Evolutionary conservation across 1,140 invertebrate species (phyloP).

Genomic region (Dufourea novaeangliae): DNA sequence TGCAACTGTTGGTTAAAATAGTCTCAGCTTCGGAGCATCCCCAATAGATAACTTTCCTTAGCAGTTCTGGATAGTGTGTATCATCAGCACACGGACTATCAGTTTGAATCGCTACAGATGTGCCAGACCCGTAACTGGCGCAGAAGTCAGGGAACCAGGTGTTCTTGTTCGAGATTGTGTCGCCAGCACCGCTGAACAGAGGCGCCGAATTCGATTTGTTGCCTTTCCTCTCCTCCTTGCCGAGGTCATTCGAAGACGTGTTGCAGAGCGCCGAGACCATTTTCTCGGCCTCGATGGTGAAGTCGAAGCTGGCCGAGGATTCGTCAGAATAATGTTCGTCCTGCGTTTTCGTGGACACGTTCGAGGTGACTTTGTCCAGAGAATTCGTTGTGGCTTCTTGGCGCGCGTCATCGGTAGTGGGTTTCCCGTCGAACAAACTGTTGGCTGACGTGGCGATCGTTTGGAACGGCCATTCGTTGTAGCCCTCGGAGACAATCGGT

Average conservation of each 20-base stretch:
- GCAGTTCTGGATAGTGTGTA: conserved; percentile 64
- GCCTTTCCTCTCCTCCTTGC: conserved; percentile 56
- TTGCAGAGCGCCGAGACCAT: conserved; percentile 78
- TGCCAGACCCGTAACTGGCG: conserved; percentile 48
- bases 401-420: background rate
- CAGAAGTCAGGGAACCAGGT: conserved; percentile 65
- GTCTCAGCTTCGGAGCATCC: conserved; percentile 74
- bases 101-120: conserved; percentile 66
- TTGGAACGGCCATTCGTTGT: conserved; percentile 46
- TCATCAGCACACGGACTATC: conserved; percentile 40
- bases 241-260: conserved; percentile 67
- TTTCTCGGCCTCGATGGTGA: conserved; percentile 77
- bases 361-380: conserved; percentile 34
- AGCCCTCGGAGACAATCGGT: conserved; percentile 23
- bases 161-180: conserved; percentile 63
- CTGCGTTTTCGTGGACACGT: conserved; percentile 30
- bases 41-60: conserved; percentile 70
- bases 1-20: conserved; percentile 56
- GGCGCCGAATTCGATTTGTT: conserved; percentile 40
- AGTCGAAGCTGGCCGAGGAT: conserved; percentile 74
- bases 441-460: background rate
- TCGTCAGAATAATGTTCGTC: conserved; percentile 74
- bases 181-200: conserved; percentile 60
- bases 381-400: background rate
- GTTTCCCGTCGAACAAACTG: conserved; percentile 9